Percentiles rank a stretch among this genome's conserved stretches.
Evolutionary conservation across 2,797 vertebrate species (phyloP).

Genomic region (Propithecus perrieri): DNA sequence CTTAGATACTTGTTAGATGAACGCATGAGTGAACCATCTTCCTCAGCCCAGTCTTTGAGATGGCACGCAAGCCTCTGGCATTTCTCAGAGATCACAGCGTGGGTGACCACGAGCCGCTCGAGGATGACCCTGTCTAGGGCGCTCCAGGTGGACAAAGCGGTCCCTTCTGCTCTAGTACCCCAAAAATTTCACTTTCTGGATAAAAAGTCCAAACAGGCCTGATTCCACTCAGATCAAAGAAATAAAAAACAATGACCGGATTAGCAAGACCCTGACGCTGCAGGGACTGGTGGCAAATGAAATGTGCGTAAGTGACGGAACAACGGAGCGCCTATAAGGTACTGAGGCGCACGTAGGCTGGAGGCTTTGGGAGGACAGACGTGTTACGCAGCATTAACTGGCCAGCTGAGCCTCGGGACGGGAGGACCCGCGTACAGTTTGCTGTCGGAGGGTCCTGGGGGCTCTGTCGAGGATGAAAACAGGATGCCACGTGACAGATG

Average conservation of each 20-base stretch:
- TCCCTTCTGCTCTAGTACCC: neutral
- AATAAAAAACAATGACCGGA: neutral
- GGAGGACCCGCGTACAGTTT: neutral
- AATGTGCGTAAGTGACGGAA: neutral
- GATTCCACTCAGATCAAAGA: neutral
- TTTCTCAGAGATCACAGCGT: neutral
- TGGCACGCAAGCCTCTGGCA: neutral
- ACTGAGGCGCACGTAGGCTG: neutral
- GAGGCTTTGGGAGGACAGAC: neutral
- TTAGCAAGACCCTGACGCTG: neutral
- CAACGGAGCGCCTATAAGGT: neutral
- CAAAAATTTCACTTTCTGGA: neutral
- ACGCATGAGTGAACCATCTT: neutral
- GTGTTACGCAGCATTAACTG: neutral
- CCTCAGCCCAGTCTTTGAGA: neutral
- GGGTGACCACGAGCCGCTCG: neutral
- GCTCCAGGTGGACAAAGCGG: neutral
- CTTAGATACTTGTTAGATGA: neutral
- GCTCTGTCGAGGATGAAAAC: neutral
- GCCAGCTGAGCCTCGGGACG: neutral
- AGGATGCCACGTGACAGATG: neutral
- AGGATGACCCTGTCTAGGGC: neutral
- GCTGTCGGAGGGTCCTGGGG: neutral
- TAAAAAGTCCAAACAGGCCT: neutral
- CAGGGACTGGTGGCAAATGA: neutral